Evolutionary conservation across 1,140 invertebrate species (phyloP), one percentile per base, ranked within the genome.

Genomic region (Drosophila burlai): DNA sequence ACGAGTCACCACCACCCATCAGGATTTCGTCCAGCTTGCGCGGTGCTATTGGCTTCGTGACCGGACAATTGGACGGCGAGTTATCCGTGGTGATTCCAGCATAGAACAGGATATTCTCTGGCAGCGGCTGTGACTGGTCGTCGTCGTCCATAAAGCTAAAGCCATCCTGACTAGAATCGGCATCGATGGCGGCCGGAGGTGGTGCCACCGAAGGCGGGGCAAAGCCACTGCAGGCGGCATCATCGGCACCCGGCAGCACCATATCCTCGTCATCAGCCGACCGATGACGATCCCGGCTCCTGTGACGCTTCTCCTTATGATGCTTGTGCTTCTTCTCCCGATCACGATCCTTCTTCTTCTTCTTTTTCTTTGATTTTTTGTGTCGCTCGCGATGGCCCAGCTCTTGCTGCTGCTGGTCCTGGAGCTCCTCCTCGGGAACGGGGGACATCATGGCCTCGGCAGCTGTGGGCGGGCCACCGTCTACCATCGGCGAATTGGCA

Each of bases 291-390:
- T 92, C 91, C 11, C 80, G 69, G 36, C 83, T 91, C 21, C 86
- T 79, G 46, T 92, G 92, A 0, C 91, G 84, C 43, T 94, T 94
- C 82, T 97, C 96, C 80, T 96, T 96, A 87, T 96, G 95, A 92
- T 97, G 96, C 59, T 96, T 96, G 69, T 96, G 95, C 46, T 95
- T 94, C 75, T 95, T 96, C 65, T 95, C 94, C 21, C 94, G 93
- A 78, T 95, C 94, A 82, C 96, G 96, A 84, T 96, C 94, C 84
- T 96, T 96, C 86, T 96, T 96, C 91, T 96, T 97, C 77, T 96
- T 96, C 85, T 97, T 97, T 91, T 96, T 96, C 83, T 96, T 97
- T 0, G 95, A 93, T 76, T 97, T 96, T 74, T 96, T 96, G 68
- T 96, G 95, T 2, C 94, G 94, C 63, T 94, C 94, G 2, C 81